A percentile compares a stretch with the other conserved stretches of the same genome.
These are phyloP conservation scores for Acanthisitta chloris DNA, from an alignment of 2,113 vertebrate genomes.

Conservation along the genomic window DNA sequence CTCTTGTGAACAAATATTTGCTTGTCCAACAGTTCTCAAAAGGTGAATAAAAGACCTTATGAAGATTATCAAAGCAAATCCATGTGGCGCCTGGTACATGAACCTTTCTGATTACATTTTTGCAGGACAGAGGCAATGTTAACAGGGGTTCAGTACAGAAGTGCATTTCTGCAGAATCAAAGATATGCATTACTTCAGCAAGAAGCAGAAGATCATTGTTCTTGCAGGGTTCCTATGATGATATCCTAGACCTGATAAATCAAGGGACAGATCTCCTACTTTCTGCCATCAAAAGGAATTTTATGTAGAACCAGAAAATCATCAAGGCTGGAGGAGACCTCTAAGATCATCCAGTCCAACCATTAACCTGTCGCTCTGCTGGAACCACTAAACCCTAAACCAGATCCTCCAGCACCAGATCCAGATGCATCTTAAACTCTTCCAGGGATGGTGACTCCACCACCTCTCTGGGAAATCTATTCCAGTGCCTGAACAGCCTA, in stretches of 20 bases:
- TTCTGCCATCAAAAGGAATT: neutral
- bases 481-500: no score
- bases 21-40: neutral
- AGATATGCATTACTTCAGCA: neutral
- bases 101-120: neutral
- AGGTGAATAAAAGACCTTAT: neutral
- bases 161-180: neutral
- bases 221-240: neutral
- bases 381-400: no score
- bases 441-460: no score
- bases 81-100: neutral
- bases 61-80: slow-evolving; percentile 44
- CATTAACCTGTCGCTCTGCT: no score
- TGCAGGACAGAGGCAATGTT: neutral
- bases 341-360: no score
- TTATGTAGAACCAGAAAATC: no score
- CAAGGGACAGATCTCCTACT: neutral
- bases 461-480: no score
- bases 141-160: neutral
- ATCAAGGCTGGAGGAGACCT: no score
- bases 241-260: neutral
- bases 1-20: slow-evolving; percentile 41
- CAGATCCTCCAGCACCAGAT: no score
- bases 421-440: no score
- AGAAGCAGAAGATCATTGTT: neutral